Evolutionary conservation across 2,888 invertebrate species (phyloP).

Genomic region (Brachynemurus nebulosus): DNA sequence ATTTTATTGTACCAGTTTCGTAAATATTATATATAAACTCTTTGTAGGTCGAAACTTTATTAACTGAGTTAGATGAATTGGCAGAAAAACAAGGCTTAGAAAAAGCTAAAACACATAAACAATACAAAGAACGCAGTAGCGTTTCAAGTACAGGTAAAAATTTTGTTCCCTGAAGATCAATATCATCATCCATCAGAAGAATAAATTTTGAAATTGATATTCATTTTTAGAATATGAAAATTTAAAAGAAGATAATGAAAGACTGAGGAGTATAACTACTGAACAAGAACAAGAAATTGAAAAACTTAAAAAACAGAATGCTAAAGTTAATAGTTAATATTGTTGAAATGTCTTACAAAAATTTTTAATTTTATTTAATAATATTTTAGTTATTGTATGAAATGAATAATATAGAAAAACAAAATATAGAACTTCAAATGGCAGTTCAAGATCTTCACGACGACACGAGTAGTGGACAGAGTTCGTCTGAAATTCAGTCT

Average conservation of each 20-base stretch:
- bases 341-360: too few relatives aligned
- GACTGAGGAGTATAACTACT: slow-evolving; percentile 31
- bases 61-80: slow-evolving; percentile 37
- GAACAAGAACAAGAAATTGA: slow-evolving; percentile 29
- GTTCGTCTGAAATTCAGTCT: slow-evolving; percentile 35
- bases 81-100: slow-evolving; percentile 33
- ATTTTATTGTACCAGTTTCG: slow-evolving; percentile 7
- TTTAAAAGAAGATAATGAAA: slow-evolving; percentile 30
- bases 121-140: slow-evolving; percentile 36
- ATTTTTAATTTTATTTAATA: too few relatives aligned
- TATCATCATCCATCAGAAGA: slow-evolving; percentile 6
- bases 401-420: slow-evolving; percentile 32
- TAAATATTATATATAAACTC: too few relatives aligned
- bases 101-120: slow-evolving; percentile 27
- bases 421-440: slow-evolving; percentile 32
- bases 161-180: slow-evolving; percentile 33
- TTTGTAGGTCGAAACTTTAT: slow-evolving; percentile 38
- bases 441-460: slow-evolving; percentile 32
- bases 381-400: slow-evolving; percentile 26
- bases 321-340: slow-evolving; percentile 28
- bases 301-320: slow-evolving; percentile 26
- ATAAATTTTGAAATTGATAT: slow-evolving; percentile 7
- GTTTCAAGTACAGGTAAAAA: slow-evolving; percentile 33
- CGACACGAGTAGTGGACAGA: slow-evolving; percentile 29
- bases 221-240: slow-evolving; percentile 23